These are phyloP conservation scores for Fukomys damarensis DNA, from an alignment of 2,113 vertebrate genomes.

Conservation along the genomic window DNA sequence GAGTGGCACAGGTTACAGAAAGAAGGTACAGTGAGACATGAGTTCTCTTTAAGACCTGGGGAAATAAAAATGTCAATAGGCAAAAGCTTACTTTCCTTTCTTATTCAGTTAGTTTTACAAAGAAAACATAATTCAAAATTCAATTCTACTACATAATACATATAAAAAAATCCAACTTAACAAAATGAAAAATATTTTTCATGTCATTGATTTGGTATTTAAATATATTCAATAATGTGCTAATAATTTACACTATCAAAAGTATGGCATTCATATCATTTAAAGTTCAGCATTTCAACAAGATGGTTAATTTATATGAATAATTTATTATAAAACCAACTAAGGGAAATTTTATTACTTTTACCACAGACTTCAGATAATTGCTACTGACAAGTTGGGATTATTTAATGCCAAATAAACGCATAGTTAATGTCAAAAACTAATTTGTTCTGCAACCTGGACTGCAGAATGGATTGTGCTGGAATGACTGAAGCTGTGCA, in stretches of 20 bases:
- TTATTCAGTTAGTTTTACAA: slow-evolving; percentile 56
- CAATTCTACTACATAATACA: slow-evolving; percentile 22
- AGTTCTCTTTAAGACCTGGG: neutral
- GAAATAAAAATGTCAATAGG: neutral
- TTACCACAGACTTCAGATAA: slow-evolving; percentile 52
- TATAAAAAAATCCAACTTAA: slow-evolving; percentile 46
- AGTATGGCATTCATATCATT: slow-evolving; percentile 22
- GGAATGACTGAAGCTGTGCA: neutral
- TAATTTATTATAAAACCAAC: slow-evolving; percentile 52
- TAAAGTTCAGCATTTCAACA: slow-evolving; percentile 52
- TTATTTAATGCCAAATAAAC: slow-evolving; percentile 32
- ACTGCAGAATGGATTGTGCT: neutral
- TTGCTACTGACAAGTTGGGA: neutral
- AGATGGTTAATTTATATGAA: slow-evolving; percentile 53
- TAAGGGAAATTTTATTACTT: slow-evolving; percentile 8
- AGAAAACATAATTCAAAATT: slow-evolving; percentile 65
- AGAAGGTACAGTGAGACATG: neutral
- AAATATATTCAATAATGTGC: slow-evolving; percentile 37
- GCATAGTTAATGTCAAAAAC: slow-evolving; percentile 44
- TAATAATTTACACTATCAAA: slow-evolving; percentile 43
- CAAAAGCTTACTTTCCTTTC: slow-evolving; percentile 30
- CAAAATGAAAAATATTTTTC: slow-evolving; percentile 57
- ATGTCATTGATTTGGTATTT: slow-evolving; percentile 11
- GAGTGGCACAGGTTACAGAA: neutral
- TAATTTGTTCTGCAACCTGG: slow-evolving; percentile 3